phyloP scores from a whole-genome alignment of 2,888 invertebrate species.

The Nasonovia ribisnigri region DNA sequence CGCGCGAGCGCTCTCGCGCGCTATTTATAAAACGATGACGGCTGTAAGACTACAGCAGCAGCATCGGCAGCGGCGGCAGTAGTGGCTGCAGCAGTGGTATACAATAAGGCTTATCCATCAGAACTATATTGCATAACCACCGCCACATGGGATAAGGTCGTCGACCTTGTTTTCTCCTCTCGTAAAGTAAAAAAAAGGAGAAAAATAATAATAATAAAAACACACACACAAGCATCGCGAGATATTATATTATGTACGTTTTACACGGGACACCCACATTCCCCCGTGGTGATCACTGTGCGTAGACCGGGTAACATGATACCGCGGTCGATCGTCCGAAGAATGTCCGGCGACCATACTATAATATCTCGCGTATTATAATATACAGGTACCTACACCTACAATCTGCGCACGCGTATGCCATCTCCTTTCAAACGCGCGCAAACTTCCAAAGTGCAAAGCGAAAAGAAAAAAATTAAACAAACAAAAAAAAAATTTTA shows the following conservation, averaged over 20 bases:
- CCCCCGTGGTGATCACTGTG: slow-evolving; percentile 43
- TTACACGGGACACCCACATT: slow-evolving; percentile 63
- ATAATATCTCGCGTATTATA: slow-evolving; percentile 1
- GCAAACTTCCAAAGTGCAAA: slow-evolving; percentile 43
- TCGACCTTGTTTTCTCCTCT: slow-evolving; percentile 59
- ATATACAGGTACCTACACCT: background rate
- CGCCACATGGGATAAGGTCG: slow-evolving; percentile 60
- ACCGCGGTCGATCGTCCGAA: slow-evolving; percentile 39
- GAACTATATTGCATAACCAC: slow-evolving; percentile 26
- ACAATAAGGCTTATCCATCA: slow-evolving; percentile 42
- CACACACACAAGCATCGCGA: background rate
- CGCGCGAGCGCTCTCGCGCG: slow-evolving; percentile 7
- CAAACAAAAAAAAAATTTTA: background rate
- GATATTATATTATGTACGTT: slow-evolving; percentile 41
- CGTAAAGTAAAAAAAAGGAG: slow-evolving; percentile 15
- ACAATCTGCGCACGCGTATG: background rate
- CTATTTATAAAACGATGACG: slow-evolving; percentile 58
- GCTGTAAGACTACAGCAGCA: slow-evolving; percentile 34
- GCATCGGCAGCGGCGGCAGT: background rate
- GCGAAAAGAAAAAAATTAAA: background rate
- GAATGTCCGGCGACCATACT: slow-evolving; percentile 18
- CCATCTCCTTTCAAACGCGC: background rate
- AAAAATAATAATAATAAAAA: slow-evolving; percentile 51
- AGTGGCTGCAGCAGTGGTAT: background rate
- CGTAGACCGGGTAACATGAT: slow-evolving; percentile 58